These are phyloP conservation scores for Popillia japonica DNA, from an alignment of 1,140 invertebrate species.

Conservation along the genomic window DNA sequence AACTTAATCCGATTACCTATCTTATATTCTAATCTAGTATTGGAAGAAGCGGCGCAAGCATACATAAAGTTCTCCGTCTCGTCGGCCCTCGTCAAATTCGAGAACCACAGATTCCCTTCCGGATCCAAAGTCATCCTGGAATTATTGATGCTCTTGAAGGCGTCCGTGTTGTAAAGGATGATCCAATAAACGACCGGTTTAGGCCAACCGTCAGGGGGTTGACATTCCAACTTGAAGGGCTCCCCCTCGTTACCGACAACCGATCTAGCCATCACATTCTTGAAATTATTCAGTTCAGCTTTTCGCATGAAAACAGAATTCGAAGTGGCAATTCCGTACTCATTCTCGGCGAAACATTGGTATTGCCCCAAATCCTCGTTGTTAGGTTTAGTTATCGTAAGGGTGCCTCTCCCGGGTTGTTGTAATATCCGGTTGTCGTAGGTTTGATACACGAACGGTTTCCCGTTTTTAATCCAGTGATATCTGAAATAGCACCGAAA, in stretches of 20 bases:
- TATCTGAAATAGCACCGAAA: conserved; percentile 71
- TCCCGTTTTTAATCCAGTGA: conserved; percentile 95
- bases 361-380: conserved; percentile 96
- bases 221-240: conserved; percentile 85
- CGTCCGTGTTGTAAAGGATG: conserved; percentile 79
- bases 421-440: conserved; percentile 94
- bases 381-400: conserved; percentile 86
- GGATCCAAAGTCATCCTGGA: conserved; percentile 93
- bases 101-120: conserved; percentile 93
- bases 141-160: conserved; percentile 88
- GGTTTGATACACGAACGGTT: conserved; percentile 86
- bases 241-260: conserved; percentile 82
- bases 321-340: conserved; percentile 92
- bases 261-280: conserved; percentile 71
- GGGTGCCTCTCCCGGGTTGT: conserved; percentile 88
- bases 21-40: conserved; percentile 90
- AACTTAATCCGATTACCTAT: conserved; percentile 84
- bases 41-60: conserved; percentile 87
- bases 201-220: conserved; percentile 93
- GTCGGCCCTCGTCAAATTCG: conserved; percentile 89
- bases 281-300: conserved; percentile 92
- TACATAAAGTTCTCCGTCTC: conserved; percentile 84
- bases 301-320: conserved; percentile 96
- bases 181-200: conserved; percentile 95
- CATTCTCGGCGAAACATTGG: conserved; percentile 96